Percentiles rank a stretch among this genome's conserved stretches.
Conservation (phyloP, 1,140 invertebrate genomes). For the Trachymyrmex septentrionalis region DNA sequence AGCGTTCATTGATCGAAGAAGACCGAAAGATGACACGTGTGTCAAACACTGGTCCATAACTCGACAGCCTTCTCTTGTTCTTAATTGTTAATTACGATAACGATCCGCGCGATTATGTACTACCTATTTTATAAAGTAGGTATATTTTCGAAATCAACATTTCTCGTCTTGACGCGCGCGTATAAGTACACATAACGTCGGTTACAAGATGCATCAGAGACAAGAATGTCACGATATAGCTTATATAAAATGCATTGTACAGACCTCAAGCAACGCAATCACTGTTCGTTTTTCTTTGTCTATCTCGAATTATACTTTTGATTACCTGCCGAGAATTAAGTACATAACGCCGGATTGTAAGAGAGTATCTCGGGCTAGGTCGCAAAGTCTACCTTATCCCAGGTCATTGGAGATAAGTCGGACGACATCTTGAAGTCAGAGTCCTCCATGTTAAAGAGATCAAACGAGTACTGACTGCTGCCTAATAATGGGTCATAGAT, state of each 20-base stretch:
- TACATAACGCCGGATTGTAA: conserved; percentile 77
- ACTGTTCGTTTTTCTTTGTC: not conserved
- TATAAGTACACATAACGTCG: conserved; percentile 65
- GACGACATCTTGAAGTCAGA: conserved; percentile 89
- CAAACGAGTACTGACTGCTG: conserved; percentile 89
- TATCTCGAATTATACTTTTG: conserved; percentile 9
- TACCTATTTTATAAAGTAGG: conserved; percentile 2
- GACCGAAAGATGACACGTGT: conserved; percentile 40
- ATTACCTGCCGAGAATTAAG: conserved; percentile 74
- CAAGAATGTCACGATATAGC: conserved; percentile 51
- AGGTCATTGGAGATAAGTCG: conserved; percentile 86
- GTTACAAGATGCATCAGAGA: conserved; percentile 34
- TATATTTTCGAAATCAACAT: conserved; percentile 35
- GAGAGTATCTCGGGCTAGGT: conserved; percentile 84
- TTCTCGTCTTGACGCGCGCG: conserved; percentile 25
- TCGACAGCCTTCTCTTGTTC: conserved; percentile 1
- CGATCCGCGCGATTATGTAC: not conserved
- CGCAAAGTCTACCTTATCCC: conserved; percentile 90
- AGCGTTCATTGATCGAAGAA: conserved; percentile 48
- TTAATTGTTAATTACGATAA: conserved; percentile 37
- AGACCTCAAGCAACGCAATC: conserved; percentile 39
- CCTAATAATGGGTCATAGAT: conserved; percentile 89
- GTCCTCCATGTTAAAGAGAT: conserved; percentile 91
- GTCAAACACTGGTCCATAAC: conserved; percentile 37
- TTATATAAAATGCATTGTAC: conserved; percentile 65